Conservation (phyloP, 2,113 vertebrate genomes). For the Agapornis roseicollis region DNA sequence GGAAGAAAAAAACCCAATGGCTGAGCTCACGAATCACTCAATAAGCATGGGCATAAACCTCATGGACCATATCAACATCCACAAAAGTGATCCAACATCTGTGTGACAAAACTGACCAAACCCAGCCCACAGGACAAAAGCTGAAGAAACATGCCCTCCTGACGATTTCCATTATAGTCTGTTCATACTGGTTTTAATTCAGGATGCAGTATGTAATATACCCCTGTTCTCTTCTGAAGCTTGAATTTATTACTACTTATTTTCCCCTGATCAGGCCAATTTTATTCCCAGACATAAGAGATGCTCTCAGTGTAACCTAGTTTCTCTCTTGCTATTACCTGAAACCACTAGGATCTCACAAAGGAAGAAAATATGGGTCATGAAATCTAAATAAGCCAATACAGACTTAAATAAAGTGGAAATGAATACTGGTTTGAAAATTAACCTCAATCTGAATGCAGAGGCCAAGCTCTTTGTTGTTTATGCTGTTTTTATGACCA, state of each 20-base stretch:
- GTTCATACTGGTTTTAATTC: neutral
- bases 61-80: accelerated
- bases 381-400: neutral
- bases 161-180: neutral
- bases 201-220: neutral
- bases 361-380: neutral
- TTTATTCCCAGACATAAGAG: neutral
- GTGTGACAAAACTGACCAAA: neutral
- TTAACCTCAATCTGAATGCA: neutral
- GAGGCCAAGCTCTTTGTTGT: neutral
- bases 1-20: neutral
- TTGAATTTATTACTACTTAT: neutral
- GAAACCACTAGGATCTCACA: neutral
- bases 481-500: neutral
- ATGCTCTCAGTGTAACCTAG: constrained; percentile 8
- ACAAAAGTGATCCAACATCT: neutral
- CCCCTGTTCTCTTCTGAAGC: neutral
- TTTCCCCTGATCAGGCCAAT: neutral
- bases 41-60: neutral
- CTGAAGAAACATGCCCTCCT: neutral
- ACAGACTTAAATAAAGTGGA: constrained; percentile 39
- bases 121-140: neutral
- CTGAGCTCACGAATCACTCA: neutral
- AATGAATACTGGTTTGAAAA: neutral
- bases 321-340: neutral